Evolutionary conservation across 2,888 invertebrate genomes (phyloP), one percentile per base, ranked within the genome.

Genomic region (Brachylomia viminalis): DNA sequence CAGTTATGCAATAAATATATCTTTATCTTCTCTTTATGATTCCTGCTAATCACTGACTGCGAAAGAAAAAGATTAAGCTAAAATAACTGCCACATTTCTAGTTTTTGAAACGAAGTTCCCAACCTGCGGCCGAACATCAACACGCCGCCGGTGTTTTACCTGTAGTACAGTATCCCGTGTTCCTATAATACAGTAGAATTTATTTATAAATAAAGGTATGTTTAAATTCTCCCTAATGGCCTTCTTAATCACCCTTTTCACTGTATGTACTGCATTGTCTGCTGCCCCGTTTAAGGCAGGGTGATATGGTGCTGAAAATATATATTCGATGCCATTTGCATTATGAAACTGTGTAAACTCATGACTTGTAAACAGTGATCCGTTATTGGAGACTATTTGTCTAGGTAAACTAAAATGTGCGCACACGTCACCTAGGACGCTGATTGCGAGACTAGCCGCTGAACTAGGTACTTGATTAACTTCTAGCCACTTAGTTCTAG

Each of bases 401-500:
- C 0, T 68, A 0, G 68, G 42, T 56, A 58, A 68, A 2, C 68
- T 30, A 20, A 54, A 75, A 42, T 70, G 27, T 30, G 69, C 20
- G 15, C 2, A 75, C 17, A 75, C 33, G 13, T 58, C 75, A 58
- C 56, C 59, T 15, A 70, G 42, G 23, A 45, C 58, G 11, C 3
- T 27, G 0, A 71, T 71, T 3, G 49, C 58, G 23, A 61, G 17
- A 66, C 33, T 45, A 17, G 71, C 72, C 17, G 62, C 69, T 20
- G 47, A 62, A 61, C 67, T 66, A 15, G 72, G 47, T 47, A 68
- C 68, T 15, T 49, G 52, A 68, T 17, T 33, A 30, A 73, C 73
- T 69, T 84, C 82, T 33, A 82, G 20, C 84, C 84, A 82, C 59
- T 87, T 85, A 3, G 82, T 71, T 15, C 38, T 71, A 1, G 84